Evolutionary conservation across 2,113 vertebrate species (phyloP).

Genomic region (Eulemur rufifrons): DNA sequence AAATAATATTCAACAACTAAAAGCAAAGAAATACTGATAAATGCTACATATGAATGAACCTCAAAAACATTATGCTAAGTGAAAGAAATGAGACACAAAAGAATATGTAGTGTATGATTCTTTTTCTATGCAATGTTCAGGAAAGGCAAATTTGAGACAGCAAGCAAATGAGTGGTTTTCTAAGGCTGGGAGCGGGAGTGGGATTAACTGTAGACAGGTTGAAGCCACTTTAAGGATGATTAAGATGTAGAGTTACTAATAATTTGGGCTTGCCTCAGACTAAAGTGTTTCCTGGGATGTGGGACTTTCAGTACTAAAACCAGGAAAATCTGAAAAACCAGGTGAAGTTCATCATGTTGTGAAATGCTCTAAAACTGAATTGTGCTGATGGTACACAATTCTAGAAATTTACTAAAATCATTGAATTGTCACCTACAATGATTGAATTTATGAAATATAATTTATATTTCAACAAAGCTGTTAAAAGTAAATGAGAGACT

Average conservation of each 20-base stretch:
- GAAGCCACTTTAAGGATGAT: neutral
- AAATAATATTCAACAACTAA: neutral
- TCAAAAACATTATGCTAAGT: neutral
- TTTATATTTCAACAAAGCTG: neutral
- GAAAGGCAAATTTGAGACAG: neutral
- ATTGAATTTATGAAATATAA: neutral
- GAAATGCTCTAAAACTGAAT: neutral
- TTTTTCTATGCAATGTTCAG: neutral
- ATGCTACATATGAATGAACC: neutral
- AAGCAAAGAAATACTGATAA: neutral
- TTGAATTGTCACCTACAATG: neutral
- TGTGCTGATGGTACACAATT: neutral
- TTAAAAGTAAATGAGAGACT: neutral
- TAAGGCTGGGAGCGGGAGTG: neutral
- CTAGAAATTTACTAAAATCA: neutral
- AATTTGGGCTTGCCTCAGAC: neutral
- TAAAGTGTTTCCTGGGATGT: neutral
- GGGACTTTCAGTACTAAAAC: neutral
- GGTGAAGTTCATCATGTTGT: neutral
- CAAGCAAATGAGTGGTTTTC: neutral
- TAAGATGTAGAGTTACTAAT: neutral
- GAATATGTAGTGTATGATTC: neutral
- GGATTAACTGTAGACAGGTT: neutral
- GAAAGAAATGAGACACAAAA: neutral
- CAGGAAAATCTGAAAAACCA: neutral